phyloP scores from a whole-genome alignment of 1,140 invertebrate genomes.

The Papilio glaucus region DNA sequence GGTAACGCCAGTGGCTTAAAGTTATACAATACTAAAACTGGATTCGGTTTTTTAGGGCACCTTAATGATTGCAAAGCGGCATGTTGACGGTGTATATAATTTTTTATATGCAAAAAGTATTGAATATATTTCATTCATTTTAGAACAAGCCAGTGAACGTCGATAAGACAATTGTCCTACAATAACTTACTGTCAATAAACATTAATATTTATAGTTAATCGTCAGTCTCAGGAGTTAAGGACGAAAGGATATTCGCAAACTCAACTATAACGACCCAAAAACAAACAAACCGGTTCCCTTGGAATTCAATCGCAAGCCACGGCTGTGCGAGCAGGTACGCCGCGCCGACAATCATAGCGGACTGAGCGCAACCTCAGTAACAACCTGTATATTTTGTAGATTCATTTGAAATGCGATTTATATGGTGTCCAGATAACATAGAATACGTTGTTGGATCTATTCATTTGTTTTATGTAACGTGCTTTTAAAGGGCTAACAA shows the following conservation, averaged over 20 bases:
- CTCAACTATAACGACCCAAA: slow-evolving; percentile 5
- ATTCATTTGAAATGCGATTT: background rate
- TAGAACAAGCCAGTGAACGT: no score
- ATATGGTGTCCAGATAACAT: background rate
- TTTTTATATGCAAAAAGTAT: background rate
- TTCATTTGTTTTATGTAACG: background rate
- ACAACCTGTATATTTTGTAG: no score
- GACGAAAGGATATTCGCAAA: slow-evolving; percentile 28
- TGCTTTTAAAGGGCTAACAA: background rate
- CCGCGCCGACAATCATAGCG: background rate
- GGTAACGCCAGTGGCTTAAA: slow-evolving; percentile 30
- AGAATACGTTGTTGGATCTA: background rate
- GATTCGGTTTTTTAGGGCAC: slow-evolving; percentile 37
- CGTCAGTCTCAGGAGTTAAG: background rate
- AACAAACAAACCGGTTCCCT: slow-evolving; percentile 25
- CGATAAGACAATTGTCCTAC: background rate
- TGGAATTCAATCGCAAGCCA: slow-evolving; percentile 25
- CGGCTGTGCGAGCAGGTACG: slow-evolving; percentile 16
- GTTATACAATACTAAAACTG: slow-evolving; percentile 43
- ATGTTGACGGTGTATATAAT: background rate
- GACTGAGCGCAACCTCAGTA: no score
- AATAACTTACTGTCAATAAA: background rate
- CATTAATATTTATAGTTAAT: background rate
- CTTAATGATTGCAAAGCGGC: slow-evolving; percentile 38
- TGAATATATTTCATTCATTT: no score